Conservation (phyloP, 2,113 vertebrate genomes). For the Clinocottus analis region DNA sequence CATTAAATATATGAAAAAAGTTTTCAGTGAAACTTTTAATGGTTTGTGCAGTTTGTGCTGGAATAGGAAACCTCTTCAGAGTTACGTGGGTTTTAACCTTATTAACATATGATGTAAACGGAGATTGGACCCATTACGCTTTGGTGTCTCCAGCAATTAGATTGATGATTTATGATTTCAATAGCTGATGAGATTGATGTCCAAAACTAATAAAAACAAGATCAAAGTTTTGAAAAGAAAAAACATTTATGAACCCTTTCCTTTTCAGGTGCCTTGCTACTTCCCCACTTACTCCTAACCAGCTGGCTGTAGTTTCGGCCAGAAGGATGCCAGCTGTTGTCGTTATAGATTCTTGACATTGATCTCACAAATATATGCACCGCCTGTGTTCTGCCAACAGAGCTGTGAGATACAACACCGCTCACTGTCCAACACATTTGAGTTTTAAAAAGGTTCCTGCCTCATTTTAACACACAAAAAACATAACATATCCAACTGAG, state of each 20-base stretch:
- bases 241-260: neutral
- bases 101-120: no score
- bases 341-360: conserved; percentile 38
- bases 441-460: neutral
- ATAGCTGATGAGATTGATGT: neutral
- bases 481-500: neutral
- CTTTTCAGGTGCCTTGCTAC: neutral
- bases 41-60: neutral
- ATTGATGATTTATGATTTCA: neutral
- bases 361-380: neutral
- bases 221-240: neutral
- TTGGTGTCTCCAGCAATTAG: neutral
- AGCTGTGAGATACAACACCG: neutral
- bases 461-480: neutral
- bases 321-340: conserved; percentile 25
- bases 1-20: neutral
- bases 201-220: neutral
- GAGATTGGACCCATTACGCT: neutral
- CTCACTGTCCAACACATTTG: neutral
- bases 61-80: neutral
- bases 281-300: neutral
- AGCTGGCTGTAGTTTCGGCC: neutral
- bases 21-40: neutral
- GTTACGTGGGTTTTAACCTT: no score
- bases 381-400: conserved; percentile 16